Evolutionary conservation across 1,140 invertebrate species (phyloP).

Genomic region (Hetaerina americana): DNA sequence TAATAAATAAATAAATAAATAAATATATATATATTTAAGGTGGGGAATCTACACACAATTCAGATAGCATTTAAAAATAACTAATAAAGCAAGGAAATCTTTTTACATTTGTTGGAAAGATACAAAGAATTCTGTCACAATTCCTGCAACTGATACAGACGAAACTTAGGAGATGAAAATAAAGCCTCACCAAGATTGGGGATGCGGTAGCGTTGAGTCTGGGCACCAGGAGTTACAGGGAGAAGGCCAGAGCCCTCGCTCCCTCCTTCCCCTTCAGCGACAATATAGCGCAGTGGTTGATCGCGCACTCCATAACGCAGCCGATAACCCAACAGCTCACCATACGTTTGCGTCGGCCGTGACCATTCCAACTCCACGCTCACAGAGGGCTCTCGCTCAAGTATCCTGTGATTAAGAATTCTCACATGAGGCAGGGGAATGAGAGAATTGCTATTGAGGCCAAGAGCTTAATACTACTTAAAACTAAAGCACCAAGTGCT

Average conservation of each 20-base stretch:
- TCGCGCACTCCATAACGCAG: conserved; percentile 38
- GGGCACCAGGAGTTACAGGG: background rate
- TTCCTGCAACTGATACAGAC: too few relatives aligned
- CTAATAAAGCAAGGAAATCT: too few relatives aligned
- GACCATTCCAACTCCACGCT: conserved; percentile 85
- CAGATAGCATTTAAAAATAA: too few relatives aligned
- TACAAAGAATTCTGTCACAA: too few relatives aligned
- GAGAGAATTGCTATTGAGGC: too few relatives aligned
- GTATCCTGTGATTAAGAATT: too few relatives aligned
- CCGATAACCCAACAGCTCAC: conserved; percentile 59
- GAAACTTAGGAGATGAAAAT: too few relatives aligned
- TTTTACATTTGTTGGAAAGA: too few relatives aligned
- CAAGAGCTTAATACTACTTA: background rate
- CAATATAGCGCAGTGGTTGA: background rate
- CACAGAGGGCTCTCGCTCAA: conserved; percentile 68
- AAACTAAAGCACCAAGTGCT: background rate
- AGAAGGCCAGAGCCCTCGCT: background rate
- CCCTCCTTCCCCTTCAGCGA: background rate
- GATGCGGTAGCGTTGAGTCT: background rate
- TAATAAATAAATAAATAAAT: too few relatives aligned
- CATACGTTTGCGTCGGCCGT: conserved; percentile 73
- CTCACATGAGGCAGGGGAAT: too few relatives aligned
- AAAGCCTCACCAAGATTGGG: background rate
- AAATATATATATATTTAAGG: too few relatives aligned
- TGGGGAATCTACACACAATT: too few relatives aligned